Conservation (phyloP, 2,888 invertebrate species). For the Desoria tigrina region DNA sequence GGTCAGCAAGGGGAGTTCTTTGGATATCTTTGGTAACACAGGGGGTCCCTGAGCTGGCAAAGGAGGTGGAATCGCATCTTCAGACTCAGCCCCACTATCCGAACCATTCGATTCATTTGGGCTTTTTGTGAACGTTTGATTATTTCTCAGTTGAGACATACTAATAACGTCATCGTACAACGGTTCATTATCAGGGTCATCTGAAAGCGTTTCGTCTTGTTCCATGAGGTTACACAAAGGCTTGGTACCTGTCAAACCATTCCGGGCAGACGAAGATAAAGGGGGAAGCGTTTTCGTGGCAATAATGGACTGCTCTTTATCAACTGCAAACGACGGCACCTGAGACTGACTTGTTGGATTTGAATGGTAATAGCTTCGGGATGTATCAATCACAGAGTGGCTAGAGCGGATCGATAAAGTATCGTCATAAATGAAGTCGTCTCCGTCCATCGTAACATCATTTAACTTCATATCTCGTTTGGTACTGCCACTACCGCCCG, state of each 20-base stretch:
- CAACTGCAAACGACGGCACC: constrained; percentile 12
- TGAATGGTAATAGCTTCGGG: background rate
- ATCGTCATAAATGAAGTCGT: constrained; percentile 51
- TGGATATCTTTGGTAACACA: constrained; percentile 40
- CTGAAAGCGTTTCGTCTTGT: constrained; percentile 24
- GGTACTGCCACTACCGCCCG: constrained; percentile 21
- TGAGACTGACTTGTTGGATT: background rate
- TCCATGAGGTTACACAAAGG: constrained; percentile 18
- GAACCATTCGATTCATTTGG: constrained; percentile 20
- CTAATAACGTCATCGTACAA: constrained; percentile 53
- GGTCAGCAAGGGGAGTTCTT: constrained; percentile 46
- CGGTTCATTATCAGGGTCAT: constrained; percentile 41
- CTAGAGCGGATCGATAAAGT: constrained; percentile 45
- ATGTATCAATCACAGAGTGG: constrained; percentile 11
- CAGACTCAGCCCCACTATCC: constrained; percentile 48
- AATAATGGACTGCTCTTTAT: constrained; percentile 15
- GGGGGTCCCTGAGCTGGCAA: constrained; percentile 51
- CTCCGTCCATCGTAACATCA: background rate
- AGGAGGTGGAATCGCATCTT: constrained; percentile 50
- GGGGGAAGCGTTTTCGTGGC: constrained; percentile 4
- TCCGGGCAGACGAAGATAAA: constrained; percentile 16
- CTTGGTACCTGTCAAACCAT: constrained; percentile 3
- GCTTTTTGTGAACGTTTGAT: background rate
- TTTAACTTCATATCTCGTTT: background rate
- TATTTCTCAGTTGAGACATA: constrained; percentile 17